Base-by-base conservation (phyloP, 2,888 invertebrate species). In the Lithodes maja region DNA sequence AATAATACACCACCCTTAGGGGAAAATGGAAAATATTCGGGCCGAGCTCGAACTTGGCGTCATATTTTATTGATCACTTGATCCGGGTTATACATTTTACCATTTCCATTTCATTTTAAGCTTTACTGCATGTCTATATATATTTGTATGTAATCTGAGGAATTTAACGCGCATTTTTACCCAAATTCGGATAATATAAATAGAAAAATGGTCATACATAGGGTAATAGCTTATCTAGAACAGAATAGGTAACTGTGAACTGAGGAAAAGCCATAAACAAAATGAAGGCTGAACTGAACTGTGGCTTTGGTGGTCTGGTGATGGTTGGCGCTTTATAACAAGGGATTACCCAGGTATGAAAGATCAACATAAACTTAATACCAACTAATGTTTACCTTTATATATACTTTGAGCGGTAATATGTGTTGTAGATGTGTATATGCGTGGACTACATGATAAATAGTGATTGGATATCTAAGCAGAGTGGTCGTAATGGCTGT, bases 211-310 rank as follows among this genome's bases (percentile, higher is more conserved):
- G 33, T 33, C 33, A 33, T 33, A 33, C 33, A 33, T 33, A 33
- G 33, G 33, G 33, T 33, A 33, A 33, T 33, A 33, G 33, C 33
- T 33, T 33, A 33, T 33, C 33, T 33, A 33, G 33, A 33, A 33
- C 33, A 33, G 33, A 33, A 33, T 33, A 33, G 33, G 33, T 33
- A 33, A 33, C 33, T 33, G 33, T 33, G 33, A 33, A 33, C 33
- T 33, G 33, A 33, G 33, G n/a, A 52, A 3, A 9, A 53, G 83
- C 52, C 52, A 83, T 83, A 83, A 83, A 83, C 83, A 83, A 83
- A 83, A 83, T 83, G 83, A 83, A 83, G 83, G 83, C 12, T 61
- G 61, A 9, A n/a, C n/a, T n/a, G n/a, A n/a, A 0, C 33, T 33
- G 33, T 33, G 33, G 33, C 33, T 33, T 33, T 33, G 33, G 61